A percentile compares a stretch with the other conserved stretches of the same genome.
Evolutionary conservation across 2,113 vertebrate species (phyloP).

Genomic region (Eira barbara): DNA sequence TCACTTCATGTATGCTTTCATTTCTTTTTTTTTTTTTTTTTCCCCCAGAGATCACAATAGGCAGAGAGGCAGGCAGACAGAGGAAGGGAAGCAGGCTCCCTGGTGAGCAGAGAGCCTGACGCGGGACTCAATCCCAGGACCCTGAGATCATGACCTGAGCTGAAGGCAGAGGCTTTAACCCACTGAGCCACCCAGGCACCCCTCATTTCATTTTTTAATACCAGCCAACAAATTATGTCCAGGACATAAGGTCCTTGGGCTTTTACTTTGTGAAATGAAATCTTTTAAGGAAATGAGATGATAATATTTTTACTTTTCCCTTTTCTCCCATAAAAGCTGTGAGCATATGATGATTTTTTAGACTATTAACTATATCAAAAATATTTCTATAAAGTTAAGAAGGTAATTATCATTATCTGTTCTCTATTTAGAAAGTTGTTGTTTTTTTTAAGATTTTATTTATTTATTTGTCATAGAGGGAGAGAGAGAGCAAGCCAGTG

Average conservation of each 20-base stretch:
- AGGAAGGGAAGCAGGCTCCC: no score
- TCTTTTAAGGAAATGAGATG: not conserved
- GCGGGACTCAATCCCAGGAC: no score
- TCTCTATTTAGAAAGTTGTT: not conserved
- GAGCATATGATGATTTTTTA: not conserved
- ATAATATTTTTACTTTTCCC: not conserved
- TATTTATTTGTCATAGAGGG: no score
- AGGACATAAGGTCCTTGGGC: not conserved
- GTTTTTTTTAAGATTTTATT: no score
- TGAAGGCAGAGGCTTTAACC: no score
- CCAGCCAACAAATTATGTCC: not conserved
- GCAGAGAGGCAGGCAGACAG: no score
- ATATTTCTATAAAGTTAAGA: not conserved
- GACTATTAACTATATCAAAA: not conserved
- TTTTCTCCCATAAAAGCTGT: constrained; percentile 24
- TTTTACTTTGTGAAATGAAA: not conserved
- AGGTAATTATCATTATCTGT: not conserved
- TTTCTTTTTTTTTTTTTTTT: not conserved
- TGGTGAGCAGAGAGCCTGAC: no score
- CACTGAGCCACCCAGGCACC: no score
- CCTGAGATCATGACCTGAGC: no score
- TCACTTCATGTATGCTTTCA: not conserved
- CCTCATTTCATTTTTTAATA: not conserved
- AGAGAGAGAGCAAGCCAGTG: no score
- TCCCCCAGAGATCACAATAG: no score